Percentiles rank a stretch among this genome's conserved stretches.
phyloP scores from a whole-genome alignment of 1,140 invertebrate species.

The Magallana ariakensis region DNA sequence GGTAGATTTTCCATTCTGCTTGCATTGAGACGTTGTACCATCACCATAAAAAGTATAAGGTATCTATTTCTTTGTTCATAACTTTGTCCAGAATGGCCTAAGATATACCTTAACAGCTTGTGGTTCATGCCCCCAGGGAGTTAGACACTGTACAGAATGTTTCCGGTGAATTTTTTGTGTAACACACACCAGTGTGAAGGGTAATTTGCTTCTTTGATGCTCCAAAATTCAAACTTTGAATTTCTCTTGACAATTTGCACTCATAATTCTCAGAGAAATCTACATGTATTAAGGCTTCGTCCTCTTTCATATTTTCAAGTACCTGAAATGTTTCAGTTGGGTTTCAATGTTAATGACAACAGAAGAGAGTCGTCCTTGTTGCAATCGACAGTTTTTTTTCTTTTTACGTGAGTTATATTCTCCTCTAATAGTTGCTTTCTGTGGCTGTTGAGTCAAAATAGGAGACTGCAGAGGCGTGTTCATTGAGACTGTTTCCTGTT shows the following conservation, averaged over 20 bases:
- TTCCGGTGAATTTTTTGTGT: constrained; percentile 19
- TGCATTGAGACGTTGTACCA: constrained; percentile 64
- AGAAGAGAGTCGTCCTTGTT: constrained; percentile 7
- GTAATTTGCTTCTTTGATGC: constrained; percentile 46
- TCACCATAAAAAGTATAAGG: constrained; percentile 61
- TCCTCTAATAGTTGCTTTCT: background rate
- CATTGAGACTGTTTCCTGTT: too few species aligned
- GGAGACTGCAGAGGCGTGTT: background rate
- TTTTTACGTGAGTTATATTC: constrained; percentile 19
- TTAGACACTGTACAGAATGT: constrained; percentile 59
- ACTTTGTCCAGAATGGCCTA: constrained; percentile 53
- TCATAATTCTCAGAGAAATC: constrained; percentile 51
- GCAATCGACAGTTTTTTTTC: too few species aligned
- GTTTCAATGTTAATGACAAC: background rate
- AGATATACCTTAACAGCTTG: too few species aligned
- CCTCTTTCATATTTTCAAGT: background rate
- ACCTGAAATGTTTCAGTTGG: background rate
- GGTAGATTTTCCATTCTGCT: constrained; percentile 63
- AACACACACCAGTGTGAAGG: constrained; percentile 47
- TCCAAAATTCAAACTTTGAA: constrained; percentile 52
- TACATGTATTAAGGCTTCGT: constrained; percentile 23
- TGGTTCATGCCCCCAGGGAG: constrained; percentile 53
- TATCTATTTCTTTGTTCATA: constrained; percentile 52
- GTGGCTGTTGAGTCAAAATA: background rate
- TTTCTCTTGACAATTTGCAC: constrained; percentile 44